Percentiles rank a stretch among this genome's conserved stretches.
These are phyloP conservation scores for Dipus sagitta DNA, from an alignment of 2,797 vertebrate genomes.

Conservation along the genomic window DNA sequence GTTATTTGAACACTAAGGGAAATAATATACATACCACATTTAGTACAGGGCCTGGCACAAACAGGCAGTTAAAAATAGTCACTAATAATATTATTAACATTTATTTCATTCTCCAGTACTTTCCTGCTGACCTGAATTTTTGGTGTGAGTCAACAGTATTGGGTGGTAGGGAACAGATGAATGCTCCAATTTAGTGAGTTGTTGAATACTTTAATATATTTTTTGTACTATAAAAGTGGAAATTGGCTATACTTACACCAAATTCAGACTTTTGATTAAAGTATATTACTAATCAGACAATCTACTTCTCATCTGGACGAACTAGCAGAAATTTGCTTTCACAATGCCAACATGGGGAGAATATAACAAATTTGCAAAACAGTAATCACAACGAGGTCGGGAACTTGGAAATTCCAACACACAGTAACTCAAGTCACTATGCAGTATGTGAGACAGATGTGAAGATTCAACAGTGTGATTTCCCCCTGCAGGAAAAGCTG, in stretches of 20 bases:
- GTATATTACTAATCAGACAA: not conserved
- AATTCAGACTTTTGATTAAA: not conserved
- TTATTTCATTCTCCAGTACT: conserved; percentile 32
- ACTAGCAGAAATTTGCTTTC: not conserved
- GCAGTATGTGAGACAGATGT: conserved; percentile 59
- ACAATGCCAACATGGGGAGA: conserved; percentile 1
- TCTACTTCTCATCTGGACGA: not conserved
- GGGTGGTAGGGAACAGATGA: not conserved
- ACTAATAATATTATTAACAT: conserved; percentile 58
- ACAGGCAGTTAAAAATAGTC: conserved; percentile 42
- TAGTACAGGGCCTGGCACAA: conserved; percentile 15
- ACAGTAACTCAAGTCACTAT: not conserved
- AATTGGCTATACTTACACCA: not conserved
- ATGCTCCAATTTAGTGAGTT: conserved; percentile 23
- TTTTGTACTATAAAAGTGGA: not conserved
- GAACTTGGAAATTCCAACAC: conserved; percentile 33
- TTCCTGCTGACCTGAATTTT: conserved; percentile 65
- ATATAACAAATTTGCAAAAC: not conserved
- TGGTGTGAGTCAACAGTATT: conserved; percentile 41
- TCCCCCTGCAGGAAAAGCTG: conserved; percentile 69
- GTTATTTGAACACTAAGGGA: conserved; percentile 53
- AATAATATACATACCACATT: not conserved
- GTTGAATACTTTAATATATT: not conserved
- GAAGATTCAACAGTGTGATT: conserved; percentile 53
- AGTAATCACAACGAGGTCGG: not conserved